Percentiles rank a stretch among this genome's conserved stretches.
phyloP scores from a whole-genome alignment of 2,888 invertebrate species.

The Acleris emargana region DNA sequence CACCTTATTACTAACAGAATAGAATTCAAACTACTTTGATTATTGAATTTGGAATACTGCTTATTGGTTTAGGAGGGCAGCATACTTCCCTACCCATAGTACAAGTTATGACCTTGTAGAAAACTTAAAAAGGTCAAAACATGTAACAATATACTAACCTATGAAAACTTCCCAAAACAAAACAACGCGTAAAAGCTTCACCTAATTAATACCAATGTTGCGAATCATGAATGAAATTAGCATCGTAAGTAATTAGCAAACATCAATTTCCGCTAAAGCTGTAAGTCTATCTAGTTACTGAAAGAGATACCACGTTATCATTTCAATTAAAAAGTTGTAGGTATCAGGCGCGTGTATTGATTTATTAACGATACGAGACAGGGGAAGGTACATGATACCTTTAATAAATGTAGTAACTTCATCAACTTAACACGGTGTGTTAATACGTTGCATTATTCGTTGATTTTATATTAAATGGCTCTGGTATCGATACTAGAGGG shows the following conservation, averaged over 20 bases:
- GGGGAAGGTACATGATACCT: neutral
- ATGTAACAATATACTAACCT: neutral
- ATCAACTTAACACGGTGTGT: too few relatives aligned
- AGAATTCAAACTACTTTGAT: too few relatives aligned
- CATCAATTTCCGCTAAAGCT: constrained; percentile 32
- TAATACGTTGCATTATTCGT: too few relatives aligned
- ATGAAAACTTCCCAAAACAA: constrained; percentile 6
- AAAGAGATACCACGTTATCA: constrained; percentile 22
- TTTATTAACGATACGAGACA: constrained; percentile 2
- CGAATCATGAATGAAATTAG: constrained; percentile 17
- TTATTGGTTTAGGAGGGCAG: too few relatives aligned
- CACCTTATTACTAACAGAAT: too few relatives aligned
- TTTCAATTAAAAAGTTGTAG: constrained; percentile 16
- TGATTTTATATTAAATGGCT: too few relatives aligned
- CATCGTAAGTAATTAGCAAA: constrained; percentile 31
- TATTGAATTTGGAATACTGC: too few relatives aligned
- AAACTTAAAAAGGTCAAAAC: too few relatives aligned
- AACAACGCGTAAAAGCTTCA: constrained; percentile 10
- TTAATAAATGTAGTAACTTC: too few relatives aligned
- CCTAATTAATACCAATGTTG: constrained; percentile 15
- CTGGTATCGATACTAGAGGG: too few relatives aligned
- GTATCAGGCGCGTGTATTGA: constrained; percentile 4
- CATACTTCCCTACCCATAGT: too few relatives aligned
- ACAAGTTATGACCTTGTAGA: too few relatives aligned
- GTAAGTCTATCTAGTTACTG: neutral